Base-by-base conservation (phyloP, 2,113 vertebrate genomes). In the Oncorhynchus gorbuscha region DNA sequence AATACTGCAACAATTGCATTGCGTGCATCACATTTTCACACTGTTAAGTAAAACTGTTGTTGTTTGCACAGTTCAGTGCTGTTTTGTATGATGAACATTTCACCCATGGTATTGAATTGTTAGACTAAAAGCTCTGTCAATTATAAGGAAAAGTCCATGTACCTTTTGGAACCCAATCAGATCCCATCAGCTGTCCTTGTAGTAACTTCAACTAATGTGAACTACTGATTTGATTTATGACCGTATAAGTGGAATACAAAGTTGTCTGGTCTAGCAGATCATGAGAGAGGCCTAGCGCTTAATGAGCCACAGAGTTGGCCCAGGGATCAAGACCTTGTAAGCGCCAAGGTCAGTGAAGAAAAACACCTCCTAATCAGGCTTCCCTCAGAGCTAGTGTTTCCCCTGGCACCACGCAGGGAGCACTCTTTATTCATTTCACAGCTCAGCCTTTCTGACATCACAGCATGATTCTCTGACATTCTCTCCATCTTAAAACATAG, bases 261-360 rank as follows among this genome's bases (percentile, higher is more conserved):
- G 16, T 14, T 18, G 67, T 51, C 28, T 74, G 61, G 68, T 39
- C 70, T 76, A 55, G 64, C 26, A 74, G 62, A 70, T 70, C 70
- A 49, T 55, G 55, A 58, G 65, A 69, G 76, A 73, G 39, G 32
- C 71, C 48, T 28, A 79, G 70, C 62, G 71, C 45, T 58, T 59
- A 73, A 69, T 72, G 45, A 51, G 74, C 67, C 20, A 68, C 12
- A 64, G 70, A 69, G 73, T 61, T 48, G 68, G 74, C 49, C 30
- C 45, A 22, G 62, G 74, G 79, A 66, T 75, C 69, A 66, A 69
- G 79, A 76, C 74, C 79, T 81, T 66, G 62, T 65, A 71, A 79
- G 77, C 72, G 68, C 72, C 28, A 78, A 82, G 80, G 83, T 85
- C 80, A 82, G 48, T 61, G 71, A 80, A 78, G 74, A 74, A 78